These are phyloP conservation scores for Ennomos fuscantarius DNA, from an alignment of 2,888 invertebrate genomes.

Conservation along the genomic window DNA sequence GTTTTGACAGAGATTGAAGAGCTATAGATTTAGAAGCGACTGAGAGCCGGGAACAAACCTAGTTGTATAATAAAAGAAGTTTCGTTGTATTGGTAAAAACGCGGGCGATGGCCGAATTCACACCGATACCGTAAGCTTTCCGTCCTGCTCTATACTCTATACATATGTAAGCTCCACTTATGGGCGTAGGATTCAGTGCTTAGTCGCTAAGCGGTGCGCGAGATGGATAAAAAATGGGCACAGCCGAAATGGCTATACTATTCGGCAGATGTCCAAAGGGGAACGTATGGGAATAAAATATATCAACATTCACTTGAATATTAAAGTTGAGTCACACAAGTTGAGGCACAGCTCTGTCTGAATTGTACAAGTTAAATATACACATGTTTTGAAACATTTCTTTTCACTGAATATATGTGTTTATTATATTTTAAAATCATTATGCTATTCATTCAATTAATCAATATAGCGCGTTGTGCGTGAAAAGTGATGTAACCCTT, in stretches of 20 bases:
- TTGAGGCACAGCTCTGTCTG: too few relatives aligned
- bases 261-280: constrained; percentile 16
- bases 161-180: constrained; percentile 46
- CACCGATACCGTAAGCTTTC: constrained; percentile 53
- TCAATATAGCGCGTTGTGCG: too few relatives aligned
- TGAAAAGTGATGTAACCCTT: too few relatives aligned
- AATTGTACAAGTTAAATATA: too few relatives aligned
- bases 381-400: too few relatives aligned
- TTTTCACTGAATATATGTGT: too few relatives aligned
- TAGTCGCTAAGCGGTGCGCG: constrained; percentile 47
- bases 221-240: constrained; percentile 38
- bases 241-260: constrained; percentile 24
- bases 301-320: too few relatives aligned
- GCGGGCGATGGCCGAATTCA: constrained; percentile 53
- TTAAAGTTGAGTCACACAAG: too few relatives aligned
- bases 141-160: constrained; percentile 22
- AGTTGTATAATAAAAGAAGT: constrained; percentile 25
- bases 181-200: constrained; percentile 36
- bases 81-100: constrained; percentile 23
- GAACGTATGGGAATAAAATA: neutral
- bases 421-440: too few relatives aligned
- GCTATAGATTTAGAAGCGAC: neutral
- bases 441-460: too few relatives aligned
- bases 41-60: constrained; percentile 11
- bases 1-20: too few relatives aligned